Percentiles rank a stretch among this genome's conserved stretches.
Evolutionary conservation across 2,888 invertebrate genomes (phyloP).

Genomic region (Tenodera sinensis): DNA sequence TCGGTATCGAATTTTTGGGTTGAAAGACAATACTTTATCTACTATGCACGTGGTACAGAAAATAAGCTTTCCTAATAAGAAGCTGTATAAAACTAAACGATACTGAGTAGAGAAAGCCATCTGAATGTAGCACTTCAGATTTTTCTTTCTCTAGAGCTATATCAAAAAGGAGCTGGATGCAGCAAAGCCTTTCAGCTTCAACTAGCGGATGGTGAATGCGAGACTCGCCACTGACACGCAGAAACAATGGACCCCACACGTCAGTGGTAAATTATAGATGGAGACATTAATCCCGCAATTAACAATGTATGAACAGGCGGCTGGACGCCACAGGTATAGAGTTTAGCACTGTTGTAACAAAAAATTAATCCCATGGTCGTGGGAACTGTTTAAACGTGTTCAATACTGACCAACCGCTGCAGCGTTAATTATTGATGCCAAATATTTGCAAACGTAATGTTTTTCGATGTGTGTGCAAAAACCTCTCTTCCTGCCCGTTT

Average conservation of each 20-base stretch:
- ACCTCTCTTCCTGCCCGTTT: background rate
- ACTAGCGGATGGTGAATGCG: background rate
- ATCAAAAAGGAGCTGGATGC: too few relatives aligned
- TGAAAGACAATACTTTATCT: too few relatives aligned
- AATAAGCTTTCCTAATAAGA: too few relatives aligned
- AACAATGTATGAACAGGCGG: background rate
- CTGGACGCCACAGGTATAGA: background rate
- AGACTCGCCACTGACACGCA: background rate
- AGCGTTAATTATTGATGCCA: background rate
- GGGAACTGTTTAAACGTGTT: background rate
- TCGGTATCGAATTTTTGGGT: too few relatives aligned
- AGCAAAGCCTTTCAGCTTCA: too few relatives aligned
- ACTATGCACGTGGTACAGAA: too few relatives aligned
- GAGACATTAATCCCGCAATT: background rate
- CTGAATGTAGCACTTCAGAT: too few relatives aligned
- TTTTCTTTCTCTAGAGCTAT: too few relatives aligned
- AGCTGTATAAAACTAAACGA: too few relatives aligned
- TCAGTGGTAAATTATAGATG: background rate
- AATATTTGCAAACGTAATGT: background rate
- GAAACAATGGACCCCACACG: background rate
- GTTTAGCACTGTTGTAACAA: background rate
- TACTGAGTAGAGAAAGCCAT: too few relatives aligned
- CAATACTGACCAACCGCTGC: background rate
- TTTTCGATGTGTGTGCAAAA: background rate
- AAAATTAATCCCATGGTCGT: background rate